Evolutionary conservation across 23 tunicate genomes (phyloP), one percentile per base, ranked within the genome.

Genomic region (Trididemnum clinides): DNA sequence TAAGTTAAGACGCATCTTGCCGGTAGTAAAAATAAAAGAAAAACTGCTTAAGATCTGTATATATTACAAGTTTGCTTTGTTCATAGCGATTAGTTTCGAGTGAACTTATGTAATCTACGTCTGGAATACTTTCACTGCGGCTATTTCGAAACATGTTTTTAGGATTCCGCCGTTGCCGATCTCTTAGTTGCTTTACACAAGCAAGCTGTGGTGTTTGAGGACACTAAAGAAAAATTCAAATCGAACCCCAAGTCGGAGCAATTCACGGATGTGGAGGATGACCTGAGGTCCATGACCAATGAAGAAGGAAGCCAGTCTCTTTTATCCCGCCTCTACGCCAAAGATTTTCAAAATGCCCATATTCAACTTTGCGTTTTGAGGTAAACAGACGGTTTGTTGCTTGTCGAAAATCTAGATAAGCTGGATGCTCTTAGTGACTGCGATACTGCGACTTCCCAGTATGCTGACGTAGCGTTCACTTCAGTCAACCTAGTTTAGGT

Each of bases 361-460:
- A 32, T 59, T 51, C 92, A 88, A 62, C 33, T 88, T 10, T 32
- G 62, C 38, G 58, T 88, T 39, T 84, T 84, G 29, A 71, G 87
- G 87, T 71, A 71, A 50, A 25, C 23, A 32, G 19, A 15, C 50
- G 51, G 32, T 30, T 0, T 0, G 12, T 19, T 30, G 12, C n/a
- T 22, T 63, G 19, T 7, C 6, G 26, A 5, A 5, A 6, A 15
- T n/a, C 12, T 12, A 21, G 29, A 33, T 28, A n/a, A 20, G 50
- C 50, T 32, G 20, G n/a, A n/a, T n/a, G n/a, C n/a, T n/a, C n/a
- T n/a, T n/a, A n/a, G n/a, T n/a, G n/a, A n/a, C n/a, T n/a, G n/a
- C n/a, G n/a, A n/a, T n/a, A n/a, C n/a, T n/a, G n/a, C n/a, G n/a
- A n/a, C n/a, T n/a, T n/a, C n/a, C n/a, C n/a, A n/a, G n/a, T n/a